Conservation (phyloP, 2,888 invertebrate species). For the Vannuccia rotundouncinata region DNA sequence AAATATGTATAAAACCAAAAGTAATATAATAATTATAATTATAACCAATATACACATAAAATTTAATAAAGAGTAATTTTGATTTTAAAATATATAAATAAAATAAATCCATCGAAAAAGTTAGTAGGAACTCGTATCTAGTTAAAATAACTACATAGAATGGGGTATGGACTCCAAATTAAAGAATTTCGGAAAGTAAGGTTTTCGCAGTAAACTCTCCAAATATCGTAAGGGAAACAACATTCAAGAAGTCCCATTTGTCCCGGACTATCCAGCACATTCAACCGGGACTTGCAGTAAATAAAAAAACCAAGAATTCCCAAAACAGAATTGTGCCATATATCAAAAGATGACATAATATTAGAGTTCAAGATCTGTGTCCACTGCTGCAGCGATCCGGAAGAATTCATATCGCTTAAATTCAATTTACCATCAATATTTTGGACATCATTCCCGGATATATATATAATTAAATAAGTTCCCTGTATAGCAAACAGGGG, state of each 20-base stretch:
- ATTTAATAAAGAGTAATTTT: not conserved
- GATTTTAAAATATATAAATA: not conserved
- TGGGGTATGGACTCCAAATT: conserved; percentile 15
- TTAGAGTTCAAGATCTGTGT: not conserved
- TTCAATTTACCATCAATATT: not conserved
- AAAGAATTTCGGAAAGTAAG: not conserved
- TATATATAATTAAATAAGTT: not conserved
- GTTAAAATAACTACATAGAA: not conserved
- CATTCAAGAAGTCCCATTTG: not conserved
- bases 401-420: not conserved
- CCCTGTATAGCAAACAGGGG: not conserved
- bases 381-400: not conserved
- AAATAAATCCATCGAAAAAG: not conserved
- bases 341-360: not conserved
- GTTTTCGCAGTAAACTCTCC: not conserved
- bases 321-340: conserved; percentile 4
- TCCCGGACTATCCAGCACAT: not conserved
- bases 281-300: not conserved
- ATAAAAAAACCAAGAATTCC: not conserved
- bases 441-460: not conserved
- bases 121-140: not conserved
- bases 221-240: not conserved
- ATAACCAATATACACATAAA: not conserved
- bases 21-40: not conserved
- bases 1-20: not conserved